phyloP scores from a whole-genome alignment of 2,113 vertebrate genomes.

The Thalassoma bifasciatum region DNA sequence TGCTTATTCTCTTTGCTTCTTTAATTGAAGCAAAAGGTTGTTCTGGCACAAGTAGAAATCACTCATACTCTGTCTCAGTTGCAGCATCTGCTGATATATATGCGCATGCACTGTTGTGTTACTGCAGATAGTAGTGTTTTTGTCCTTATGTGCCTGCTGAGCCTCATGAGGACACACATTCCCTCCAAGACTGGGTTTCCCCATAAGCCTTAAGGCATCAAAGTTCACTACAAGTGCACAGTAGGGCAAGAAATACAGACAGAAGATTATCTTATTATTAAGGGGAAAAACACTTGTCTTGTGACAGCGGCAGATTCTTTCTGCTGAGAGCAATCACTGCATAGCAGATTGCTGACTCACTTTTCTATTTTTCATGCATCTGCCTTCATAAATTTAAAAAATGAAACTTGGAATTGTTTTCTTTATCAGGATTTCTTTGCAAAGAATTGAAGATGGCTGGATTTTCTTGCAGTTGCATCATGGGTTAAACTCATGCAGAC shows the following conservation, averaged over 20 bases:
- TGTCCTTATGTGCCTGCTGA: conserved; percentile 16
- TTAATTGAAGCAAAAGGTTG: not conserved
- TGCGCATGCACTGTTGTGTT: not conserved
- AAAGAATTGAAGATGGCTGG: conserved; percentile 44
- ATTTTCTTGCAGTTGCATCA: conserved; percentile 73
- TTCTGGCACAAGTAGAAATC: not conserved
- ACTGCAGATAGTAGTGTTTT: conserved; percentile 20
- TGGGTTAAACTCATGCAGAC: conserved; percentile 62
- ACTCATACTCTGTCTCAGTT: conserved; percentile 3
- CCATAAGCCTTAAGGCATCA: conserved; percentile 60
- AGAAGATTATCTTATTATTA: conserved; percentile 67
- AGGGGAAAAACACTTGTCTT: conserved; percentile 51
- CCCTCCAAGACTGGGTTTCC: conserved; percentile 60
- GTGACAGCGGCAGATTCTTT: conserved; percentile 67
- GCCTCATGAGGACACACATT: conserved; percentile 49
- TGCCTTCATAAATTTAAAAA: conserved; percentile 39
- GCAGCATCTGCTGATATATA: not conserved
- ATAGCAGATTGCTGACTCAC: conserved; percentile 76
- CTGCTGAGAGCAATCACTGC: conserved; percentile 67
- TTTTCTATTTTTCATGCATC: conserved; percentile 46
- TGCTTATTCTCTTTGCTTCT: not conserved
- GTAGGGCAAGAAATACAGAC: conserved; percentile 47
- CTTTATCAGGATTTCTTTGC: conserved; percentile 37
- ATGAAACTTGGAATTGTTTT: conserved; percentile 48
- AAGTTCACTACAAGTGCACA: conserved; percentile 66